Evolutionary conservation across 2,797 vertebrate species (phyloP), one percentile per base, ranked within the genome.

Genomic region (Alcedo quadribrachys): DNA sequence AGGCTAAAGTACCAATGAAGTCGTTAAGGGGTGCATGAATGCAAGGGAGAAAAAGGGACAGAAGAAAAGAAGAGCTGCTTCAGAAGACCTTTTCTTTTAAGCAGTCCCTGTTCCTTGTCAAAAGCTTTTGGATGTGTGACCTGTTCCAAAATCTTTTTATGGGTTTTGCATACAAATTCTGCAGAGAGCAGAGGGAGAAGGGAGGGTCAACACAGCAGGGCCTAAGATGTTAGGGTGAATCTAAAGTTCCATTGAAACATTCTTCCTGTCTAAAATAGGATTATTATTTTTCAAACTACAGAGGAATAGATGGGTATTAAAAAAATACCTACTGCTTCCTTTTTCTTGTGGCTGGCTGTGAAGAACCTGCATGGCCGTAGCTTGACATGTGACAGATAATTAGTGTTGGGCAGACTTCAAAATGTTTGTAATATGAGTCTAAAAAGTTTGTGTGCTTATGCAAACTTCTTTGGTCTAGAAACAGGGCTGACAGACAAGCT

Each of bases 61-160:
- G 40, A 76, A 63, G 28, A 68, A 87, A 88, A 87, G 66, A 87
- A 79, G 87, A 89, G 21, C 62, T 91, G 66, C 57, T 95, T 95
- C 87, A 90, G 92, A 96, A 88, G 84, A 90, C 78, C 54, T 93
- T 94, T 90, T 61, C 51, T 97, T 95, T 94, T 62, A 95, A 94
- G 82, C 73, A 94, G 87, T 94, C 83, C 69, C 67, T 69, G 33
- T 96, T 94, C 66, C 83, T 95, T 95, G 87, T 91, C 83, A 93
- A 96, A 95, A 91, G 93, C 60, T 94, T 93, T 93, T 82, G 81
- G 73, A 92, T 88, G 25, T 74, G 89, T 81, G 77, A 81, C 71
- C 78, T 85, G 18, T 67, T 92, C 89, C 90, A 89, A 92, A 93
- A 94, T 93, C 84, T 90, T 94, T 93, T 91, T 0, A 8, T 63